Percentiles rank a stretch among this genome's conserved stretches.
These are phyloP conservation scores for Anser cygnoides DNA, from an alignment of 2,113 vertebrate species.

Conservation along the genomic window DNA sequence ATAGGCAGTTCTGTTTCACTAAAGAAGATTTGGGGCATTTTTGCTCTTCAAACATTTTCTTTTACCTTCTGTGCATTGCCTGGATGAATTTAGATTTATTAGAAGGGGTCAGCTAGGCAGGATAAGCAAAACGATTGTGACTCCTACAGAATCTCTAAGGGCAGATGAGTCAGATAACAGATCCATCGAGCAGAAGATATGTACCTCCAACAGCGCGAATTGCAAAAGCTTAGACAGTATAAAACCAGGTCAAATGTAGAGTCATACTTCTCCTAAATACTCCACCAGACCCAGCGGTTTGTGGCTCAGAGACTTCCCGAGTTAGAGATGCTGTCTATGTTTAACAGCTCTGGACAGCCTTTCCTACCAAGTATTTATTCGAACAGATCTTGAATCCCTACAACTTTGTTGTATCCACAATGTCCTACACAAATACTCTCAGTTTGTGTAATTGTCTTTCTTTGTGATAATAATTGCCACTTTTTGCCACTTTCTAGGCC, in stretches of 20 bases:
- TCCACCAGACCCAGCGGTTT: slow-evolving; percentile 38
- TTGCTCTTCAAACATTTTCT: not conserved
- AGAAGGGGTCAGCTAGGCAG: not conserved
- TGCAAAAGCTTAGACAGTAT: slow-evolving; percentile 22
- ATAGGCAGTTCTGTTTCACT: not conserved
- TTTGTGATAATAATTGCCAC: not conserved
- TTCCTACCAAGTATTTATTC: not conserved
- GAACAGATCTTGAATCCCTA: not conserved
- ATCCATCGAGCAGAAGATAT: not conserved
- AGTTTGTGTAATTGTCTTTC: not conserved
- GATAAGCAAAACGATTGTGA: slow-evolving; percentile 8
- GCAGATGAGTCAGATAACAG: slow-evolving; percentile 39
- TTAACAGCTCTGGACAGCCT: not conserved
- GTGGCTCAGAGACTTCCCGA: slow-evolving; percentile 30
- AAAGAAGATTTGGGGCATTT: not conserved
- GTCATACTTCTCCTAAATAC: slow-evolving; percentile 43
- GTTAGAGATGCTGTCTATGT: not conserved
- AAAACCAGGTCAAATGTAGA: not conserved
- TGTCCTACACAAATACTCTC: not conserved
- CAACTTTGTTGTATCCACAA: not conserved
- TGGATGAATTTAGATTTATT: not conserved
- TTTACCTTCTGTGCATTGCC: not conserved
- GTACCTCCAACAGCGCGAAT: not conserved
- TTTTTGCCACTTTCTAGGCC: not conserved
- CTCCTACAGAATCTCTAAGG: slow-evolving; percentile 14